A percentile compares a stretch with the other conserved stretches of the same genome.
phyloP scores from a whole-genome alignment of 2,888 invertebrate genomes.

The Ashinkailepas kermadecensis region DNA sequence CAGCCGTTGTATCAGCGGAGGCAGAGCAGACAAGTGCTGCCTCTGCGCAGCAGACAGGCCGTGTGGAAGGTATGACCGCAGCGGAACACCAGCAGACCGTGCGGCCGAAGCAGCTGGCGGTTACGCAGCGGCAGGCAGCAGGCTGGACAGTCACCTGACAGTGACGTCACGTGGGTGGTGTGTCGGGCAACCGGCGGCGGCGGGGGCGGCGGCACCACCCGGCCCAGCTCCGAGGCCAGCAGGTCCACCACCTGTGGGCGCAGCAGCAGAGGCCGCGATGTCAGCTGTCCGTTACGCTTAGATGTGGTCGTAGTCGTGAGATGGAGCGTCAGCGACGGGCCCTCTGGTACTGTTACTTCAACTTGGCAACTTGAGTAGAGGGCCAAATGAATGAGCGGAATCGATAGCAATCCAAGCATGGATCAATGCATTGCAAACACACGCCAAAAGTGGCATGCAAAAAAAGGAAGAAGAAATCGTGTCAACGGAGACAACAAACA shows the following conservation, averaged over 20 bases:
- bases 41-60: conserved; percentile 7
- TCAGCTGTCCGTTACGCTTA: no score
- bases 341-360: no score
- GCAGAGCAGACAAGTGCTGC: conserved; percentile 11
- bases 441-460: no score
- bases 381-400: no score
- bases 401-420: no score
- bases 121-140: conserved; percentile 16
- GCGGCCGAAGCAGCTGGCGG: background rate
- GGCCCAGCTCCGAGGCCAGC: background rate
- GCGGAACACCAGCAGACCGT: conserved; percentile 7
- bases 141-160: background rate
- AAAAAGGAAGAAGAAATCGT: no score
- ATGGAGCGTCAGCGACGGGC: no score
- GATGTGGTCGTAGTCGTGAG: no score
- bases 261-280: no score
- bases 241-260: background rate
- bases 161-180: background rate
- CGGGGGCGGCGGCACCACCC: background rate
- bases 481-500: no score
- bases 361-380: no score
- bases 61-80: conserved; percentile 17
- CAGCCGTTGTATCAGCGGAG: background rate
- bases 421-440: no score
- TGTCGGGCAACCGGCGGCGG: background rate